Percentiles rank a stretch among this genome's conserved stretches.
phyloP scores from a whole-genome alignment of 2,888 invertebrate species.

The Campoplex capitator region DNA sequence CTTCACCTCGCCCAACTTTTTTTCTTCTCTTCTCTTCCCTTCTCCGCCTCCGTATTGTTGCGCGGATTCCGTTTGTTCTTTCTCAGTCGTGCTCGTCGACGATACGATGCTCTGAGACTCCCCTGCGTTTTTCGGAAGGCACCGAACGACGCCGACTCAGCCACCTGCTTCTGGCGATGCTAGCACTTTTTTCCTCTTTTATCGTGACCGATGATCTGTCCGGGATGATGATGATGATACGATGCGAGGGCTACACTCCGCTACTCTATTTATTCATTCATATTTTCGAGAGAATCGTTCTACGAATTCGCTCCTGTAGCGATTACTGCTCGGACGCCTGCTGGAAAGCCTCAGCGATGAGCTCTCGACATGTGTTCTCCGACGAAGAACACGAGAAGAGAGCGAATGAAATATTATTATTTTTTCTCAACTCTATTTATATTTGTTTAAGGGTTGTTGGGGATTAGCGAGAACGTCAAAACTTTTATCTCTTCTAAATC shows the following conservation, averaged over 20 bases:
- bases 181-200: neutral
- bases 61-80: constrained; percentile 55
- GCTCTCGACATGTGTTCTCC: neutral
- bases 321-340: neutral
- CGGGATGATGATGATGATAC: constrained; percentile 12
- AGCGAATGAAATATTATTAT: neutral
- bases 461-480: neutral
- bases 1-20: neutral
- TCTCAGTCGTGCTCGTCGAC: constrained; percentile 52
- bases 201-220: neutral
- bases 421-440: neutral
- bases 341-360: neutral
- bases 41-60: constrained; percentile 36
- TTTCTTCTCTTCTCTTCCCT: constrained; percentile 41
- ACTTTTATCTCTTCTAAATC: neutral
- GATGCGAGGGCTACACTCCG: constrained; percentile 16
- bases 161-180: neutral
- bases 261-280: constrained; percentile 24
- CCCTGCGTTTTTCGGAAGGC: neutral
- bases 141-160: neutral
- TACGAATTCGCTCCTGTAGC: neutral
- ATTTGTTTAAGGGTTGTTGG: neutral
- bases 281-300: neutral
- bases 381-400: no score
- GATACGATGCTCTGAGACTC: constrained; percentile 36